Base-by-base conservation (phyloP, 2,797 vertebrate genomes). In the Steatocranus sp. region DNA sequence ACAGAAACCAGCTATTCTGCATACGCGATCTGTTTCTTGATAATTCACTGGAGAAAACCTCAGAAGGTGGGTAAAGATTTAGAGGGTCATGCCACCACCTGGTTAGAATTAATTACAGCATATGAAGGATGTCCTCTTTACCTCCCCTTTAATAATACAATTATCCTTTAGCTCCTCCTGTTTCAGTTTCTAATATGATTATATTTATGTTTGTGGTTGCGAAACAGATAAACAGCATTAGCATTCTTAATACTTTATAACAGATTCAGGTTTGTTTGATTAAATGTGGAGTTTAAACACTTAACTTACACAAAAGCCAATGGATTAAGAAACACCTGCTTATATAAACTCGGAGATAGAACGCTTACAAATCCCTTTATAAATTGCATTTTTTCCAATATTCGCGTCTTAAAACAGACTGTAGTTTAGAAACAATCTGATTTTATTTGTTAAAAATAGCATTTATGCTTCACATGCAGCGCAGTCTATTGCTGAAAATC, bases 161-260 rank as follows among this genome's bases (percentile, higher is more conserved):
- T 3, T 1, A 48, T 46, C 17, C 7, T 73, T 27, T 48, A 50
- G 10, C 49, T 50, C 0, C 49, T 50, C 49, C 49, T 12, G 50
- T 51, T 54, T 58, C 54, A 58, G 27, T 58, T 58, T 58, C 27
- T 58, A 46, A 70, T n/a, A 70, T 46, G 15, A 41, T 46, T 17
- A 0, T 15, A 3, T 25, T 43, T 43, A 17, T 70, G 15, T 70
- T 27, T 11, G 1, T 7, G 14, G 1, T 25, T 46, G 38, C 46
- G 23, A 70, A 70, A 46, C 23, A 7, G 23, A 70, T 18, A 46
- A 18, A 46, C 66, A 30, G 2, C 23, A 46, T 23, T 27, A 25
- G 14, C 15, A 7, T 11, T 6, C 6, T 0, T 25, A 66, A 68
- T 43, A 43, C 34, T 68, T 25, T 25, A 27, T 27, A 27, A 70